Percentiles rank a stretch among this genome's conserved stretches.
Evolutionary conservation across 2,113 vertebrate genomes (phyloP).

Genomic region (Myiozetetes cayanensis): DNA sequence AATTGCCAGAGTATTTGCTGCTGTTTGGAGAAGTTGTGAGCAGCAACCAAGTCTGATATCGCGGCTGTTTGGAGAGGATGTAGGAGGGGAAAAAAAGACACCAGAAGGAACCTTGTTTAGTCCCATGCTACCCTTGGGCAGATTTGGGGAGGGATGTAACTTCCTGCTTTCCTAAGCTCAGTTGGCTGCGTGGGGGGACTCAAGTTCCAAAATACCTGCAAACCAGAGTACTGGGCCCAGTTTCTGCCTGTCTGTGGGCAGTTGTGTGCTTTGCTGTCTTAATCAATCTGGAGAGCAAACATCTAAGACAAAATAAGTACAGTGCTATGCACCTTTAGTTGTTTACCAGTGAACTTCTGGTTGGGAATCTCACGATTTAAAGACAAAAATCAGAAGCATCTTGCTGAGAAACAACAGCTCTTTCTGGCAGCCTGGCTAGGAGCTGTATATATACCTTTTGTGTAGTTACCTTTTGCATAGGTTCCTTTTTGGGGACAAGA

Average conservation of each 20-base stretch:
- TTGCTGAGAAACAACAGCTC: not conserved
- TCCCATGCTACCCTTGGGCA: rapidly evolving
- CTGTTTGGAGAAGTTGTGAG: not conserved
- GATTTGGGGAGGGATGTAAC: not conserved
- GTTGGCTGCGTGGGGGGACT: not conserved
- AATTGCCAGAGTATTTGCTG: not conserved
- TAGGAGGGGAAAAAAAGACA: not conserved
- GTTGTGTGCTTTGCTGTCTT: not conserved
- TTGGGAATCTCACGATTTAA: not conserved
- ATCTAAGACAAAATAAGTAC: not conserved
- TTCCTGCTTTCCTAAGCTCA: not conserved
- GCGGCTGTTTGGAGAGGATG: not conserved
- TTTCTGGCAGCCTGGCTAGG: not conserved
- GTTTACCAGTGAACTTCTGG: not conserved
- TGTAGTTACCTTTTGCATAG: not conserved
- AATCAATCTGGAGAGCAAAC: not conserved
- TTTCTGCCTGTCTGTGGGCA: not conserved
- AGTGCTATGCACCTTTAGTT: not conserved
- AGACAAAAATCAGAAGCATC: not conserved
- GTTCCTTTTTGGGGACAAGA: not conserved
- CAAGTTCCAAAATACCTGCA: not conserved
- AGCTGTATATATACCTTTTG: rapidly evolving
- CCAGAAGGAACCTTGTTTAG: not conserved
- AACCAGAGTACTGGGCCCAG: not conserved
- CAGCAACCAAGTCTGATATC: not conserved